A percentile compares a stretch with the other conserved stretches of the same genome.
These are phyloP conservation scores for Montipora sp. DNA, from an alignment of 64 coral and sea anemone genomes.

Conservation along the genomic window DNA sequence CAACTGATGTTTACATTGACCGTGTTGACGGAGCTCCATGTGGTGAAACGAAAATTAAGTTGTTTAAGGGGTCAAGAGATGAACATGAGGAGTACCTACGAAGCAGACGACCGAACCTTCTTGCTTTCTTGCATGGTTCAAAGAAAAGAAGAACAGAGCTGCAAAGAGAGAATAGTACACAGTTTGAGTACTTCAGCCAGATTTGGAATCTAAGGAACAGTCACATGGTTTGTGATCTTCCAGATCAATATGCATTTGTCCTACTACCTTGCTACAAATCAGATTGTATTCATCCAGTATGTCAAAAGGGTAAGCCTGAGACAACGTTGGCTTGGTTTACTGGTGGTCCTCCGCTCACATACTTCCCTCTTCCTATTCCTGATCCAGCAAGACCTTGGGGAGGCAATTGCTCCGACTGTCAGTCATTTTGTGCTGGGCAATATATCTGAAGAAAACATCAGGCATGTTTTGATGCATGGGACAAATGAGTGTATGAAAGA, in stretches of 20 bases:
- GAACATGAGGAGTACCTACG: slow-evolving; percentile 43
- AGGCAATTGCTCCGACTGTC: background rate
- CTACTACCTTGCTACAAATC: slow-evolving; percentile 15
- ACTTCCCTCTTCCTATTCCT: slow-evolving; percentile 32
- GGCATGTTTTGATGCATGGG: no score
- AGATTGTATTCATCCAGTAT: slow-evolving; percentile 42
- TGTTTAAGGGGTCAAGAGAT: slow-evolving; percentile 66
- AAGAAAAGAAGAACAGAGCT: slow-evolving; percentile 60
- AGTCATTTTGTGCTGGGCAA: background rate
- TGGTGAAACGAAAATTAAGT: slow-evolving; percentile 41
- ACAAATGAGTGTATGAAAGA: background rate
- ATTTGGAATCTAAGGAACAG: slow-evolving; percentile 65
- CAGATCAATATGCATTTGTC: slow-evolving; percentile 60
- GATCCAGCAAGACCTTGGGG: slow-evolving; percentile 34
- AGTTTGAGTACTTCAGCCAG: slow-evolving; percentile 58
- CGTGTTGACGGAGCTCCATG: slow-evolving; percentile 68
- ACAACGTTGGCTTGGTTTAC: slow-evolving; percentile 9
- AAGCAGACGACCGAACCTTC: slow-evolving; percentile 57
- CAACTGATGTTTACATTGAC: slow-evolving; percentile 65
- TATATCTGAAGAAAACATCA: no score
- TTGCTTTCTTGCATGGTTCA: slow-evolving; percentile 71
- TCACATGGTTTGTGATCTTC: slow-evolving; percentile 50
- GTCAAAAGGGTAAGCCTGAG: background rate
- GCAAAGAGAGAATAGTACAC: background rate
- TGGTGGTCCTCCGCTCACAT: background rate